Conservation (phyloP, 2,113 vertebrate species). For the Nicator chloris region DNA sequence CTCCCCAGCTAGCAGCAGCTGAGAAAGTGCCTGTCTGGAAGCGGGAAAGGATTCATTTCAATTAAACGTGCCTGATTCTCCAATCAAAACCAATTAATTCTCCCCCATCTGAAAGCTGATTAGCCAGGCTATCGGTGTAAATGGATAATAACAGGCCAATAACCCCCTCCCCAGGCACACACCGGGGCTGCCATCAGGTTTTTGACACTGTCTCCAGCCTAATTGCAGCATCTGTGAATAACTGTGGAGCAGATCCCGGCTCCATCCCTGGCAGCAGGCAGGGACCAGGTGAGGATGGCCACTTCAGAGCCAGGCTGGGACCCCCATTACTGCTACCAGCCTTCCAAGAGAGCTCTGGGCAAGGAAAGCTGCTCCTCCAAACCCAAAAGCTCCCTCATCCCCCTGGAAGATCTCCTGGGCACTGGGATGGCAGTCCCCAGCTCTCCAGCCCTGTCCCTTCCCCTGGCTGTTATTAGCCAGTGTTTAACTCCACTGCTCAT, state of each 20-base stretch:
- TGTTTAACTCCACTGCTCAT: not conserved
- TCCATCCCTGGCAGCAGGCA: not conserved
- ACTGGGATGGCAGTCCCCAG: not conserved
- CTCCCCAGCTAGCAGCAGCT: not conserved
- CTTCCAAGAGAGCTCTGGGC: not conserved
- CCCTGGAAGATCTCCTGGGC: not conserved
- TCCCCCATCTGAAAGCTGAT: constrained; percentile 70
- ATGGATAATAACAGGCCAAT: constrained; percentile 65
- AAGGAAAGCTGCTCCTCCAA: not conserved
- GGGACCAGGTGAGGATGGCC: not conserved
- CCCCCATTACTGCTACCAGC: not conserved
- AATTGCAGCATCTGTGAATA: constrained; percentile 52
- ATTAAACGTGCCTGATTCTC: constrained; percentile 47
- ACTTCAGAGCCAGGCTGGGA: not conserved
- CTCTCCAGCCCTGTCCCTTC: not conserved
- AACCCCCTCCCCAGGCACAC: not conserved
- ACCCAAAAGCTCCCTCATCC: fast-evolving
- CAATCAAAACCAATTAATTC: constrained; percentile 69
- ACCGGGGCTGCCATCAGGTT: not conserved
- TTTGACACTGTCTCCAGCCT: not conserved
- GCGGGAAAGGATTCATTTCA: constrained; percentile 56
- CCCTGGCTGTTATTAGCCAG: not conserved
- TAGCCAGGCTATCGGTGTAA: constrained; percentile 57
- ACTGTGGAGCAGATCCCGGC: not conserved
- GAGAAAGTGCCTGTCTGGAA: constrained; percentile 32